Percentiles rank a stretch among this genome's conserved stretches.
phyloP scores from a whole-genome alignment of 2,797 vertebrate genomes.

The Coregonus suidteri region DNA sequence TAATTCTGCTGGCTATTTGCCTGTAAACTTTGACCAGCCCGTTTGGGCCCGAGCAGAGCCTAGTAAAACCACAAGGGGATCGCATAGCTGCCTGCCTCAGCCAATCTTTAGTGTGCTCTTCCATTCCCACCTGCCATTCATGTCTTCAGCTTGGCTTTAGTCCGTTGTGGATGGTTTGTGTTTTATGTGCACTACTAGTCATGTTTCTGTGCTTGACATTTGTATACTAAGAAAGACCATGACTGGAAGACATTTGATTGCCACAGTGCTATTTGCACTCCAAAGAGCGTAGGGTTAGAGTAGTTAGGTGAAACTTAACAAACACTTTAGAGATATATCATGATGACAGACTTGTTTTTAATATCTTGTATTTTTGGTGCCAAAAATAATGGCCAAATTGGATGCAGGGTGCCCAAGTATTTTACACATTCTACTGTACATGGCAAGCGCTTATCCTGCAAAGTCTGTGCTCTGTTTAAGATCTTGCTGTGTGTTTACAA shows the following conservation, averaged over 20 bases:
- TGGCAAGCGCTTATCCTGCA: not conserved
- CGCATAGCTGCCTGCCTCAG: constrained; percentile 17
- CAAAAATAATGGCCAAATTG: constrained; percentile 23
- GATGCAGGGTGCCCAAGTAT: constrained; percentile 18
- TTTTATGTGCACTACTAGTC: constrained; percentile 42
- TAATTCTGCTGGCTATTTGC: constrained; percentile 30
- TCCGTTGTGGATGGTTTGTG: constrained; percentile 30
- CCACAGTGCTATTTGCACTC: constrained; percentile 14
- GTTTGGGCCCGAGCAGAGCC: constrained; percentile 18
- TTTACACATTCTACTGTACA: not conserved
- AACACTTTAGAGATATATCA: not conserved
- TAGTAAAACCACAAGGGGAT: not conserved
- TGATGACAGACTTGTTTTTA: constrained; percentile 2
- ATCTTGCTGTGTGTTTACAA: constrained; percentile 16
- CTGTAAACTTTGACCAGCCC: constrained; percentile 23
- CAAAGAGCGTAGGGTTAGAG: not conserved
- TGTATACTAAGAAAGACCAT: constrained; percentile 10
- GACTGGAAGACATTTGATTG: constrained; percentile 29
- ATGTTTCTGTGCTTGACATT: constrained; percentile 45
- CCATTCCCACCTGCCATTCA: constrained; percentile 11
- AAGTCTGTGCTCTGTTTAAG: constrained; percentile 13
- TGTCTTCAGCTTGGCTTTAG: constrained; percentile 25
- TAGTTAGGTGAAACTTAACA: constrained; percentile 16
- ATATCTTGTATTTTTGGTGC: constrained; percentile 25
- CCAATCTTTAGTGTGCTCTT: not conserved